phyloP scores from a whole-genome alignment of 2,888 invertebrate genomes.

The Chymomyza procnemis region DNA sequence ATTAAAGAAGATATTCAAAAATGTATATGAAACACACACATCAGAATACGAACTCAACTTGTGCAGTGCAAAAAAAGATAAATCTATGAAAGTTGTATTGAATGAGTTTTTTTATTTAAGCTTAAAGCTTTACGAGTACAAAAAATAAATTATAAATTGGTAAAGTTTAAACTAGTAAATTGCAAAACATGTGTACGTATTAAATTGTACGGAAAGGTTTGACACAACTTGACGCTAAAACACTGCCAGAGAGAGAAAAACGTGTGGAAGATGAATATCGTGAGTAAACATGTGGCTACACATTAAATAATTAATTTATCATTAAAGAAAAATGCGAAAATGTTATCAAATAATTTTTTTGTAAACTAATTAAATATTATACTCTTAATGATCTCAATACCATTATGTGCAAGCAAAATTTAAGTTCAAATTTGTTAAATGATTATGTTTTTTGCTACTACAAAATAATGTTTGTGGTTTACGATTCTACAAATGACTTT shows the following conservation, averaged over 20 bases:
- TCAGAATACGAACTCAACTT: neutral
- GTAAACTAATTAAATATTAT: conserved; percentile 6
- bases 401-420: neutral
- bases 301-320: conserved; percentile 49
- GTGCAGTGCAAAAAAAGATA: neutral
- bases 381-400: conserved; percentile 12
- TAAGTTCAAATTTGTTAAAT: neutral
- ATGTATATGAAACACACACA: neutral
- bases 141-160: neutral
- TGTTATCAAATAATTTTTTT: neutral
- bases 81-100: neutral
- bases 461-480: neutral
- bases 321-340: conserved; percentile 34
- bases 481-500: neutral
- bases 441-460: neutral
- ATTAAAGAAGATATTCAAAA: neutral
- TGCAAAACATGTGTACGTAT: conserved; percentile 54
- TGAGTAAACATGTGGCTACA: conserved; percentile 45
- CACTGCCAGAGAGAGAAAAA: conserved; percentile 74
- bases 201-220: conserved; percentile 75
- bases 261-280: conserved; percentile 40
- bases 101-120: neutral
- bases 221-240: conserved; percentile 78
- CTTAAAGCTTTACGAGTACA: neutral
- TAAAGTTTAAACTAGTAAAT: neutral